Evolutionary conservation across 2,888 invertebrate genomes (phyloP).

Genomic region (Siphonodentalium dalli): DNA sequence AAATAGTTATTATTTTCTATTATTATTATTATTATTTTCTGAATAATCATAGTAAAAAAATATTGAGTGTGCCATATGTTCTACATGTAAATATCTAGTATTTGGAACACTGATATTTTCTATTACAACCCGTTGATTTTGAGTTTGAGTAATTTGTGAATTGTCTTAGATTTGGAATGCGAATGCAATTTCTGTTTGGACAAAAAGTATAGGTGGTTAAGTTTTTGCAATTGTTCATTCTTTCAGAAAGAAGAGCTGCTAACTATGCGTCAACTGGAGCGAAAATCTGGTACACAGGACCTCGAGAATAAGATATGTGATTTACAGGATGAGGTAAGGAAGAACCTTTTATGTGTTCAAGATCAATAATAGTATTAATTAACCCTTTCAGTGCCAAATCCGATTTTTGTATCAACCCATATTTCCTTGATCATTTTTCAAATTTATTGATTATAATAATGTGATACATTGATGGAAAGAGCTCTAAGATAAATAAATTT

Average conservation of each 20-base stretch:
- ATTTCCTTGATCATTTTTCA: too few species aligned
- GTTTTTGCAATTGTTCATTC: background rate
- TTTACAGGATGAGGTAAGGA: slow-evolving; percentile 85
- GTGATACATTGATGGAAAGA: too few species aligned
- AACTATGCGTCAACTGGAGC: slow-evolving; percentile 88
- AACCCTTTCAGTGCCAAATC: too few species aligned
- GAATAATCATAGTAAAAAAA: background rate
- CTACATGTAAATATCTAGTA: background rate
- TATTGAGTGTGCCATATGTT: background rate
- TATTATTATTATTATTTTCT: too few species aligned
- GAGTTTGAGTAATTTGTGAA: too few species aligned
- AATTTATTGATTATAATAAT: too few species aligned
- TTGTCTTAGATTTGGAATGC: too few species aligned
- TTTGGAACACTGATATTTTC: background rate
- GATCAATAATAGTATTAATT: background rate
- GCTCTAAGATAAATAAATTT: too few species aligned
- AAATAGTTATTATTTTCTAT: too few species aligned
- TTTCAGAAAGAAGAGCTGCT: slow-evolving; percentile 91
- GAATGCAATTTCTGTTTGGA: background rate
- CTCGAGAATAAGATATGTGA: slow-evolving; percentile 92
- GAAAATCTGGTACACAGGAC: slow-evolving; percentile 82
- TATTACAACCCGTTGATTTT: too few species aligned
- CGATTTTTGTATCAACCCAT: too few species aligned
- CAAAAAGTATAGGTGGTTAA: background rate
- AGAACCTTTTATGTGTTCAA: too few species aligned